Evolutionary conservation across 1,140 invertebrate genomes (phyloP).

Genomic region (Sycophila sp.): DNA sequence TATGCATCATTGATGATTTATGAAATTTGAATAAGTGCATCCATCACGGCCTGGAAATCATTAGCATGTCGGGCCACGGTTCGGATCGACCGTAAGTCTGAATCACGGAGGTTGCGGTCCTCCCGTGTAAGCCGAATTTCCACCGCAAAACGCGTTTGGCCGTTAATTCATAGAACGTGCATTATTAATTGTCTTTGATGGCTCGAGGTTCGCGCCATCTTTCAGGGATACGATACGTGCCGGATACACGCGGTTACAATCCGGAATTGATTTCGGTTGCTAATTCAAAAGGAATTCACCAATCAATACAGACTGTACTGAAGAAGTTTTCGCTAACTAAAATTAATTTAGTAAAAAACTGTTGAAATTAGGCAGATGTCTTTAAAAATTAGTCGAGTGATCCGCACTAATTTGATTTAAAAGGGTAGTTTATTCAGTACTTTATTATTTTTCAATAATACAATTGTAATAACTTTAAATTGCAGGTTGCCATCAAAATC

Average conservation of each 20-base stretch:
- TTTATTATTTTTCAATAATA: no score
- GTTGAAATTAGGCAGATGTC: no score
- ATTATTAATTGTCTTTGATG: conserved; percentile 29
- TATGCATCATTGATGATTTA: conserved; percentile 9
- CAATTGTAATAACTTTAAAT: conserved; percentile 32
- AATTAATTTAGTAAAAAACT: no score
- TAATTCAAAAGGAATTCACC: no score
- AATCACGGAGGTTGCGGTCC: not conserved
- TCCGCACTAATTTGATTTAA: no score
- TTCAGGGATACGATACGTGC: no score
- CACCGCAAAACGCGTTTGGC: conserved; percentile 21
- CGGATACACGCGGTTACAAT: no score
- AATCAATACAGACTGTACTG: no score
- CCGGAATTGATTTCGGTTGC: no score
- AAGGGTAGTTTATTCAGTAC: no score
- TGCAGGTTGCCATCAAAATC: conserved; percentile 78
- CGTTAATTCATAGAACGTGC: conserved; percentile 28
- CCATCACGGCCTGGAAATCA: conserved; percentile 18
- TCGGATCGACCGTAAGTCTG: not conserved
- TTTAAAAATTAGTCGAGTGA: no score
- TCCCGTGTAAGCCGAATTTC: not conserved
- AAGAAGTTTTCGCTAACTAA: no score
- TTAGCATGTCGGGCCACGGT: conserved; percentile 16
- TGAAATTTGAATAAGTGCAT: conserved; percentile 28
- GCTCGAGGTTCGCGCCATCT: not conserved